These are phyloP conservation scores for Coregonus clupeaformis DNA, from an alignment of 2,113 vertebrate genomes.

Conservation along the genomic window DNA sequence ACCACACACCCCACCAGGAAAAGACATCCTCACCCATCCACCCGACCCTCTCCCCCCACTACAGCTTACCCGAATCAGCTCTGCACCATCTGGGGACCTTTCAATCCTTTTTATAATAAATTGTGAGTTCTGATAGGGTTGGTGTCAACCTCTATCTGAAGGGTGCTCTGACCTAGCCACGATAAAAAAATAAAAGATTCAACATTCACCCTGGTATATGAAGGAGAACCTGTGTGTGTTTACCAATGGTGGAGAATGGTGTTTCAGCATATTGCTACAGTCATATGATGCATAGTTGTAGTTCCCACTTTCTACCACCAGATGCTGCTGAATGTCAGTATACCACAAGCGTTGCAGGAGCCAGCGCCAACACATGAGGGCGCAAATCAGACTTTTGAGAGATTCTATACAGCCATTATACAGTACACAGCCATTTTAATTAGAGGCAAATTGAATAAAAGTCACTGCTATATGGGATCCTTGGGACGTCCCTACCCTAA, in stretches of 20 bases:
- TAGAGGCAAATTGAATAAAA: too few species aligned
- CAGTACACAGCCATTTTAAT: too few species aligned
- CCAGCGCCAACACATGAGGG: slow-evolving; percentile 40
- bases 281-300: too few species aligned
- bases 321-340: slow-evolving; percentile 56
- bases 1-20: slow-evolving; percentile 5
- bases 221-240: not conserved
- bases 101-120: slow-evolving; percentile 13
- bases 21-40: not conserved
- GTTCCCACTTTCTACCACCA: slow-evolving; percentile 43
- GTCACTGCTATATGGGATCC: too few species aligned
- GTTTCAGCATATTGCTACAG: not conserved
- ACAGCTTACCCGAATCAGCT: slow-evolving; percentile 56
- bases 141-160: not conserved
- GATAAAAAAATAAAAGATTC: not conserved
- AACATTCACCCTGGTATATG: not conserved
- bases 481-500: too few species aligned
- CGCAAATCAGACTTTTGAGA: slow-evolving; percentile 4
- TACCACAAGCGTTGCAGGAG: slow-evolving; percentile 9
- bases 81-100: slow-evolving; percentile 50
- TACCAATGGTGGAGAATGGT: not conserved
- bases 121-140: not conserved
- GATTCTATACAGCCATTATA: not conserved
- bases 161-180: not conserved
- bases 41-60: slow-evolving; percentile 18